Conservation (phyloP, 2,888 invertebrate species). For the Acanthopleura granulata region DNA sequence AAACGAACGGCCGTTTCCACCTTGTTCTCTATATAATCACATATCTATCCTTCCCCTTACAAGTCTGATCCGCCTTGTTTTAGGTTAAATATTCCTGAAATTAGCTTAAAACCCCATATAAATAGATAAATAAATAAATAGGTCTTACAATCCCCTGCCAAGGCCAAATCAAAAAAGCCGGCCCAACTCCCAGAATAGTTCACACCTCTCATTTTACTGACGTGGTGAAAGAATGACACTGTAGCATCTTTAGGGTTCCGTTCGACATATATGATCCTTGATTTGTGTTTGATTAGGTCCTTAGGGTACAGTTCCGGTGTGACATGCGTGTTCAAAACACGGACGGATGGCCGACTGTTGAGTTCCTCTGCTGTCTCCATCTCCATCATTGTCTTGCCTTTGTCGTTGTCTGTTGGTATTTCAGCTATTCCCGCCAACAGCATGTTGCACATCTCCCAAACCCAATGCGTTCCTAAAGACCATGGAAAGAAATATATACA, state of each 20-base stretch:
- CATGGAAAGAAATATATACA: too few species aligned
- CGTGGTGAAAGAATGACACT: not conserved
- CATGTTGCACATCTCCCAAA: conserved; percentile 10
- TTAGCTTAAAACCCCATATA: too few species aligned
- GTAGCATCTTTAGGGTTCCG: conserved; percentile 1
- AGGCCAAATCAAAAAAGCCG: too few species aligned
- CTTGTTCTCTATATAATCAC: too few species aligned
- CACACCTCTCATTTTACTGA: too few species aligned
- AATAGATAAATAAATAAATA: too few species aligned
- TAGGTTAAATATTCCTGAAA: too few species aligned
- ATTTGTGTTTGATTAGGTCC: not conserved
- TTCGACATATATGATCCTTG: not conserved
- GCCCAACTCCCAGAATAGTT: too few species aligned
- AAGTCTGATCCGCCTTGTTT: too few species aligned
- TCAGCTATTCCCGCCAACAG: not conserved
- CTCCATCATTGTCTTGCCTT: not conserved
- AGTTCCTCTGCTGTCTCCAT: not conserved
- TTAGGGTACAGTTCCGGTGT: not conserved
- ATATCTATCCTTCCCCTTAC: too few species aligned
- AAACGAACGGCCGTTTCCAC: too few species aligned
- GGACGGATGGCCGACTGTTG: not conserved
- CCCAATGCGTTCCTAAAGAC: conserved; percentile 6
- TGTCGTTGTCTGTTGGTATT: not conserved
- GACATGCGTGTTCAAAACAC: conserved; percentile 2
- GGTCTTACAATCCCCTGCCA: too few species aligned